Evolutionary conservation across 64 coral and sea anemone genomes (phyloP).

Genomic region (Montipora capricornis): DNA sequence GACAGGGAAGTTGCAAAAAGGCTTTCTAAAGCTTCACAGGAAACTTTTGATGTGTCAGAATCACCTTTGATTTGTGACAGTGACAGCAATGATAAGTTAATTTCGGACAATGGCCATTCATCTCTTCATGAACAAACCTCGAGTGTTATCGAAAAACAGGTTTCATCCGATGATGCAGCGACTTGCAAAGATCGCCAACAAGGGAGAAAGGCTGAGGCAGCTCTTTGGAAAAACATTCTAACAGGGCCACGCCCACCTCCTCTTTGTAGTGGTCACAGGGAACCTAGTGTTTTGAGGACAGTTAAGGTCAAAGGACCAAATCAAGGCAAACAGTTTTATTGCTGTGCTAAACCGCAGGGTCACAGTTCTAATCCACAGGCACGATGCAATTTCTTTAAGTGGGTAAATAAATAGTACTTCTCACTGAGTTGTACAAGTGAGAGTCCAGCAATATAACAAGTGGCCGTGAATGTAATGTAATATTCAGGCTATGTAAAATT

Average conservation of each 20-base stretch:
- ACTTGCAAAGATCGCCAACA: not conserved
- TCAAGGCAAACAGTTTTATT: conserved; percentile 93
- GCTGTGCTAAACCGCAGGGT: conserved; percentile 92
- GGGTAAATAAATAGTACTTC: conserved; percentile 62
- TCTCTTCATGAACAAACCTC: not conserved
- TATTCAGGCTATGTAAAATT: too few species aligned
- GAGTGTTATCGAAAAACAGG: not conserved
- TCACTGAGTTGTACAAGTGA: too few species aligned
- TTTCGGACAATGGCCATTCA: not conserved
- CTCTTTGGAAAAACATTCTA: conserved; percentile 84
- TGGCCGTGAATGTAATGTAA: too few species aligned
- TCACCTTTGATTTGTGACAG: too few species aligned
- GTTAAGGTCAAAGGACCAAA: conserved; percentile 96
- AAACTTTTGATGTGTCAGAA: not conserved
- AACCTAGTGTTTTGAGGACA: conserved; percentile 94
- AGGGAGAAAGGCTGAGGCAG: conserved; percentile 59
- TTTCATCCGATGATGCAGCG: not conserved
- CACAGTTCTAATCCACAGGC: conserved; percentile 87
- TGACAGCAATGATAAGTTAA: not conserved
- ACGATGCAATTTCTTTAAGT: conserved; percentile 96
- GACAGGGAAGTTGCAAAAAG: not conserved
- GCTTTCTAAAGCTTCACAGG: not conserved
- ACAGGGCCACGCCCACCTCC: conserved; percentile 90
- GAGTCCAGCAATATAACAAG: too few species aligned
- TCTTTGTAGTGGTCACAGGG: conserved; percentile 87